Evolutionary conservation across 2,797 vertebrate species (phyloP).

Genomic region (Menidia menidia): DNA sequence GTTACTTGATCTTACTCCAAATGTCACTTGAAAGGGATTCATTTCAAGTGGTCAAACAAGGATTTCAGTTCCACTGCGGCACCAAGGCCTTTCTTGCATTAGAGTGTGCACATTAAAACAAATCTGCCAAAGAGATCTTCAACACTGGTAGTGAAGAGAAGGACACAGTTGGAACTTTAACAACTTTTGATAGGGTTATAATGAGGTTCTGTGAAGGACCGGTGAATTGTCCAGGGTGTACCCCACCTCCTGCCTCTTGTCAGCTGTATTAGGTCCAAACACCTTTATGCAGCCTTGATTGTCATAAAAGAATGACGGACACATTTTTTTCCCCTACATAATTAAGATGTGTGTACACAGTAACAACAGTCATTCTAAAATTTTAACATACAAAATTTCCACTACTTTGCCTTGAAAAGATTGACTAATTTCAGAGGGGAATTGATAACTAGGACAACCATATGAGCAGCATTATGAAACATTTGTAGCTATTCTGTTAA

Average conservation of each 20-base stretch:
- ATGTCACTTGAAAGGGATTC: constrained; percentile 51
- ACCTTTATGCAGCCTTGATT: too few species aligned
- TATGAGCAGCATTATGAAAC: too few species aligned
- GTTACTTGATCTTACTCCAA: constrained; percentile 43
- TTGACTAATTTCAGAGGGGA: not conserved
- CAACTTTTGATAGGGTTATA: not conserved
- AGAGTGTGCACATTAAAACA: constrained; percentile 5
- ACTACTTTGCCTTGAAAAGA: not conserved
- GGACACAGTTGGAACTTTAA: not conserved
- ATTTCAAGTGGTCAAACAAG: constrained; percentile 33
- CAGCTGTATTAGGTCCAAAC: too few species aligned
- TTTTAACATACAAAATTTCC: not conserved
- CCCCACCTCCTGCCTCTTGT: too few species aligned
- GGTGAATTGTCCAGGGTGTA: too few species aligned
- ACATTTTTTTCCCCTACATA: too few species aligned
- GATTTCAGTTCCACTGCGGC: constrained; percentile 4
- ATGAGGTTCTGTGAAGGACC: too few species aligned
- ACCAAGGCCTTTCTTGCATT: not conserved
- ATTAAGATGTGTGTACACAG: not conserved
- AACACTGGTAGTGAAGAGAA: not conserved
- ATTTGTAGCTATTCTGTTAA: too few species aligned
- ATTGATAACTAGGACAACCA: too few species aligned
- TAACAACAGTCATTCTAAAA: not conserved
- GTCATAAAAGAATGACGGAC: too few species aligned
- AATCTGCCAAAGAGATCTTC: constrained; percentile 2